Evolutionary conservation across 2,888 invertebrate species (phyloP).

Genomic region (Ormyrus rosae): DNA sequence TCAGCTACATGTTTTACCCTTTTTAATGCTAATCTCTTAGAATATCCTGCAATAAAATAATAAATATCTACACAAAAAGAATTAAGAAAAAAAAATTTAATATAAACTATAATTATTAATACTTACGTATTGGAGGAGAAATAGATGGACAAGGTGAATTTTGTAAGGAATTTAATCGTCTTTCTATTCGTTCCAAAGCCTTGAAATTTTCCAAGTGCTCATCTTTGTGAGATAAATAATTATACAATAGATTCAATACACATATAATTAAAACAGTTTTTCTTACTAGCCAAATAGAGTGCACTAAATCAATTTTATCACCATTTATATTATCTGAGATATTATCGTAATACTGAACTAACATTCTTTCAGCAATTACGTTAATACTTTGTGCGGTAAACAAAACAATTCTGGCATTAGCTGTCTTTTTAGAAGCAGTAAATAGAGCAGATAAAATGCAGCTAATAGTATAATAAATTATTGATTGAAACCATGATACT

Average conservation of each 20-base stretch:
- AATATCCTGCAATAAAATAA: constrained; percentile 61
- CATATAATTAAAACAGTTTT: constrained; percentile 66
- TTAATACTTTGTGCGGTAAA: constrained; percentile 78
- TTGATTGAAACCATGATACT: constrained; percentile 81
- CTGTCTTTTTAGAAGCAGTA: constrained; percentile 78
- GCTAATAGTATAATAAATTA: constrained; percentile 79
- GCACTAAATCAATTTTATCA: constrained; percentile 63
- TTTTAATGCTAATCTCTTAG: constrained; percentile 64
- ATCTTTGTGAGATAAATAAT: constrained; percentile 67
- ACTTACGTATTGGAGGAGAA: constrained; percentile 60
- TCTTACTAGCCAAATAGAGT: constrained; percentile 67
- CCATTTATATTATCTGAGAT: constrained; percentile 57
- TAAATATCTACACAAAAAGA: constrained; percentile 21
- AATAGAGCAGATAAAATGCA: constrained; percentile 78
- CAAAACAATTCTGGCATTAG: constrained; percentile 78
- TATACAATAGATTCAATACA: constrained; percentile 64
- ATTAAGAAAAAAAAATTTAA: neutral
- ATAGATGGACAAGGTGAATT: constrained; percentile 55
- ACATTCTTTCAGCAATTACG: constrained; percentile 76
- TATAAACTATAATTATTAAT: constrained; percentile 27
- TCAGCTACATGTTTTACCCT: constrained; percentile 56
- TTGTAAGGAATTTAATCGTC: constrained; percentile 63
- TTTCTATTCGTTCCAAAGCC: constrained; percentile 67
- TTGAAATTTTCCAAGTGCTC: constrained; percentile 66
- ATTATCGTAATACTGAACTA: constrained; percentile 68